Evolutionary conservation across 1,140 invertebrate species (phyloP), one percentile per base, ranked within the genome.

Genomic region (Dolichoris vasculosae): DNA sequence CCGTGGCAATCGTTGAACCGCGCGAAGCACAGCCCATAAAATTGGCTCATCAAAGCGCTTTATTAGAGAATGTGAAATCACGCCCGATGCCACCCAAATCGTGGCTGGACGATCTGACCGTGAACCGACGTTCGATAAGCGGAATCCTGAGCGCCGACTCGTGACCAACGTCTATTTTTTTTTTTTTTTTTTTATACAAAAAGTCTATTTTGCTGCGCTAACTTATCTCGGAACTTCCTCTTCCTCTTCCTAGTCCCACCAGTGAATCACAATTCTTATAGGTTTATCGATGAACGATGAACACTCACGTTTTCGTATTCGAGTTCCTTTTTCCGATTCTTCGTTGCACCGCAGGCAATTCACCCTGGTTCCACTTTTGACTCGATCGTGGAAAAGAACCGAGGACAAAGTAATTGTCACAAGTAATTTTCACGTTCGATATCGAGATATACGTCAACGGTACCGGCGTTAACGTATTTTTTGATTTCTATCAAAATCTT

Each of bases 71-170:
- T 64, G 40, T 35, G 73, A 83, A 77, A 71, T 51, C n/a, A 30
- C 43, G 43, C 43, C 30, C 79, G 79, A 51, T 80, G 9, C 82
- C 82, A 83, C 82, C 82, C 82, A 83, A 73, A n/a, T 77, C 4
- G 69, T 17, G 48, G 48, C 7, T 17, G 2, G 15, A 17, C 15
- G 48, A 9, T 51, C 11, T 17, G 55, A 3, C 51, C 35, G 17
- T 59, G 17, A 20, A 55, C 1, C 9, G n/a, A 48, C 26, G 75
- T 55, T 48, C 30, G 75, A 77, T 77, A 77, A 17, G 48, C 46
- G 15, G 9, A 51, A 32, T 77, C 15, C 9, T 0, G n/a, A 30
- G 2, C 73, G 43, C 51, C 8, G 73, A 30, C 15, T 43, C 40
- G 26, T 46, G 13, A 17, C 55, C 55, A 59, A 59, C 55, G 23